Percentiles rank a stretch among this genome's conserved stretches.
These are phyloP conservation scores for Trichopria drosophilae DNA, from an alignment of 2,888 invertebrate species.

Conservation along the genomic window DNA sequence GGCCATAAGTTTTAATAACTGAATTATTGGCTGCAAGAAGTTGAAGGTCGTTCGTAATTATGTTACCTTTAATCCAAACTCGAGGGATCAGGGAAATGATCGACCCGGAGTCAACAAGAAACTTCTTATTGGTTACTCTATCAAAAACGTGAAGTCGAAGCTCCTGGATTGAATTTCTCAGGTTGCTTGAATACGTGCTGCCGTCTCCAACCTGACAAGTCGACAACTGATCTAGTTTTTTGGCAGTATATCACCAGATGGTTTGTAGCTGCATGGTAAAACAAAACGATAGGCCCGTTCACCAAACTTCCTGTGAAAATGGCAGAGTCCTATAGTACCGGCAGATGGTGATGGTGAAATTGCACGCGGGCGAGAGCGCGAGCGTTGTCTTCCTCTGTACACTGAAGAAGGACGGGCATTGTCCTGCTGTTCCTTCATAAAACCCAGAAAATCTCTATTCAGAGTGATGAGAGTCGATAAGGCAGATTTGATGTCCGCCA, in stretches of 20 bases:
- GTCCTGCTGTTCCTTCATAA: too few relatives aligned
- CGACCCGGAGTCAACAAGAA: conserved; percentile 16
- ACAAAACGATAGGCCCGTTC: too few relatives aligned
- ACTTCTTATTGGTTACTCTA: conserved; percentile 5
- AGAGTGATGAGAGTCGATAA: not conserved
- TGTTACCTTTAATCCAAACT: not conserved
- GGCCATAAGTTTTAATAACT: not conserved
- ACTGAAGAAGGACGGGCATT: too few relatives aligned
- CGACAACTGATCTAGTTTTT: too few relatives aligned
- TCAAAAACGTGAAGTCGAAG: conserved; percentile 5
- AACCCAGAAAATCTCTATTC: too few relatives aligned
- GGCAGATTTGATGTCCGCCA: conserved; percentile 2
- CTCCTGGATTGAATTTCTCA: not conserved
- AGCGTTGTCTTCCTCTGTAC: too few relatives aligned
- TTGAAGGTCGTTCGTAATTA: not conserved
- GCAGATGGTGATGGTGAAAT: too few relatives aligned
- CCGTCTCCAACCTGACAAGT: not conserved
- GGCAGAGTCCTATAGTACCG: too few relatives aligned
- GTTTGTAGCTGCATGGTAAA: too few relatives aligned
- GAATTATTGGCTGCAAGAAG: not conserved
- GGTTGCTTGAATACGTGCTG: not conserved
- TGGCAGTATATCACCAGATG: too few relatives aligned
- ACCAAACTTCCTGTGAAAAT: too few relatives aligned
- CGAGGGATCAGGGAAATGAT: conserved; percentile 5
- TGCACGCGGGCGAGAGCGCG: too few relatives aligned